Evolutionary conservation across 2,113 vertebrate genomes (phyloP), one percentile per base, ranked within the genome.

Genomic region (Urocynchramus pylzowi): DNA sequence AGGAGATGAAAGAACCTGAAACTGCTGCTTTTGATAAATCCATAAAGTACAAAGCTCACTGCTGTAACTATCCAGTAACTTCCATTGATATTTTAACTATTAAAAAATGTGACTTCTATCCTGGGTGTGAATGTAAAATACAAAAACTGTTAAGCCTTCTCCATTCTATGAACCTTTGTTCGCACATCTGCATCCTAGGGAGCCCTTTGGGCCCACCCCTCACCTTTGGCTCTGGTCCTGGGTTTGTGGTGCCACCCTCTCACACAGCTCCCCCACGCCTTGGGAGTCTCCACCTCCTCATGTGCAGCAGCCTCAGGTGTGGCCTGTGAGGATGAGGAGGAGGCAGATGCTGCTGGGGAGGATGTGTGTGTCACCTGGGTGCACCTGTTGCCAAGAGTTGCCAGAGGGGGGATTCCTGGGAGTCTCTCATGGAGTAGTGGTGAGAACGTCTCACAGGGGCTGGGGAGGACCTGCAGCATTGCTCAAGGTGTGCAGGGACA

Each of bases 151-250:
- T 56, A 42, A 41, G 21, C 16, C 42, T 42, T 49, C 31, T 65
- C 30, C 20, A 20, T 65, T 85, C 42, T 39, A 6, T 41, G 35
- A 65, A 41, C 10, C 23, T 65, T 39, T 30, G 12, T 53, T 53
- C 1, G 0, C 0, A 1, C 41, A 23, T 24, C 42, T 47, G 39
- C n/a, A 23, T 39, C 23, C 50, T 12, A 18, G n/a, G n/a, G 28
- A 73, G 39, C 13, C 56, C 16, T 31, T 11, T n/a, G 53, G 7
- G 35, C 28, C 64, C 1, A 2, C 8, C 42, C 11, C 44, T 59
- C 53, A 13, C 28, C 28, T 33, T 45, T 19, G 53, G 54, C 19
- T 49, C 44, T 53, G 23, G 2, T 44, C 14, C 23, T 28, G 30
- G 35, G n/a, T n/a, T 18, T 42, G 54, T 50, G 65, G 24, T 59